Conservation (phyloP, 2,888 invertebrate genomes). For the Nephrotoma flavescens region DNA sequence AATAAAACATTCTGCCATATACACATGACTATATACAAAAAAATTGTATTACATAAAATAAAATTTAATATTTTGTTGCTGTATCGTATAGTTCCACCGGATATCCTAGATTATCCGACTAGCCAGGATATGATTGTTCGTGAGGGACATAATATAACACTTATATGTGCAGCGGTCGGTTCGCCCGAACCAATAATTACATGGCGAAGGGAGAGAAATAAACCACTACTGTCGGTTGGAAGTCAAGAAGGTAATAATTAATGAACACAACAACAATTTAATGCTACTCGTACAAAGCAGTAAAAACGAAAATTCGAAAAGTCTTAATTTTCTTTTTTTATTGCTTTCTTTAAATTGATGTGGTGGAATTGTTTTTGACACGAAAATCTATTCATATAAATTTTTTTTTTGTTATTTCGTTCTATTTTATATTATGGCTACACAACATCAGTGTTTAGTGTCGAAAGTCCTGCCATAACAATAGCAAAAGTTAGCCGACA, state of each 20-base stretch:
- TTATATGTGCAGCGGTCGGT: slow-evolving; percentile 76
- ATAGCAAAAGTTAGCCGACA: slow-evolving; percentile 23
- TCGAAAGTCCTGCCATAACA: slow-evolving; percentile 26
- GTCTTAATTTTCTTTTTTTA: not conserved
- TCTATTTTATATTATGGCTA: not conserved
- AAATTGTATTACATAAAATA: not conserved
- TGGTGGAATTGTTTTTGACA: slow-evolving; percentile 3
- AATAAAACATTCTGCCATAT: not conserved
- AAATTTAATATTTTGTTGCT: not conserved
- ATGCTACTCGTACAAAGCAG: not conserved
- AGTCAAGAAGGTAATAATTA: slow-evolving; percentile 14
- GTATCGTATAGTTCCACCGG: slow-evolving; percentile 54
- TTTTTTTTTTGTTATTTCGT: not conserved
- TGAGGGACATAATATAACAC: slow-evolving; percentile 73
- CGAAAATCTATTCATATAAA: not conserved
- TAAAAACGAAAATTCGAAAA: not conserved
- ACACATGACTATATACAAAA: not conserved
- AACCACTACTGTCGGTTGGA: slow-evolving; percentile 33
- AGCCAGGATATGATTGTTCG: slow-evolving; percentile 74
- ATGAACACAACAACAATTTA: not conserved
- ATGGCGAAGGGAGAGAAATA: slow-evolving; percentile 73
- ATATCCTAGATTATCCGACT: slow-evolving; percentile 73
- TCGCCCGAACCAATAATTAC: slow-evolving; percentile 72
- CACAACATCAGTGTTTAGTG: slow-evolving; percentile 18
- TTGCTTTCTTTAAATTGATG: not conserved